These are phyloP conservation scores for Mantis religiosa DNA, from an alignment of 2,888 invertebrate genomes.

Conservation along the genomic window DNA sequence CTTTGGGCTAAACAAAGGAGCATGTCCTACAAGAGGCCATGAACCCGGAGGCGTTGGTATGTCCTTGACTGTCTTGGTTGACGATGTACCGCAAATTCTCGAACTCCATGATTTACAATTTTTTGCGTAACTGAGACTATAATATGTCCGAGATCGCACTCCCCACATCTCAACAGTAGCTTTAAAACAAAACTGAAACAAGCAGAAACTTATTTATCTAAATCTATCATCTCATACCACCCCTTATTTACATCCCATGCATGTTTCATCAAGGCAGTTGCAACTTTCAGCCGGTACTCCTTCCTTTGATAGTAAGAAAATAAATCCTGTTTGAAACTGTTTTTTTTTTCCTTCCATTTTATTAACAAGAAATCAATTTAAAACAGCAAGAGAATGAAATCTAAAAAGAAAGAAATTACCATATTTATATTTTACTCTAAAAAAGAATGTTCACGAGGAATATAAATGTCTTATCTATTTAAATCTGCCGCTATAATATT, in stretches of 20 bases:
- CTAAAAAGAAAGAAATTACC: no score
- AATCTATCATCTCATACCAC: background rate
- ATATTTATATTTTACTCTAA: no score
- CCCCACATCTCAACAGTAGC: background rate
- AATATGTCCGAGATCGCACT: background rate
- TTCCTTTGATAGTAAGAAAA: background rate
- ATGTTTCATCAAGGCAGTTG: background rate
- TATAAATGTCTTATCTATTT: background rate
- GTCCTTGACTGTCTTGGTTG: slow-evolving; percentile 33
- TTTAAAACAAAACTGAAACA: background rate
- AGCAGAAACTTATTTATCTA: no score
- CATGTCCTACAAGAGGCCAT: slow-evolving; percentile 42
- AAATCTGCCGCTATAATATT: background rate
- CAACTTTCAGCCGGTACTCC: no score
- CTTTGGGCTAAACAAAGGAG: slow-evolving; percentile 42
- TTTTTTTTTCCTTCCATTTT: background rate
- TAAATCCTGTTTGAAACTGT: background rate
- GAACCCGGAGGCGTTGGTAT: slow-evolving; percentile 34
- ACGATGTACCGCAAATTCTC: background rate
- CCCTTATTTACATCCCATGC: background rate
- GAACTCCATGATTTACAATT: background rate
- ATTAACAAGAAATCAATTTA: background rate
- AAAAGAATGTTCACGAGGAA: background rate
- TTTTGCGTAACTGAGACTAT: background rate
- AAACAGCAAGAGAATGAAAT: no score